Conservation (phyloP, 2,797 vertebrate species). For the Sylvilagus floridanus region DNA sequence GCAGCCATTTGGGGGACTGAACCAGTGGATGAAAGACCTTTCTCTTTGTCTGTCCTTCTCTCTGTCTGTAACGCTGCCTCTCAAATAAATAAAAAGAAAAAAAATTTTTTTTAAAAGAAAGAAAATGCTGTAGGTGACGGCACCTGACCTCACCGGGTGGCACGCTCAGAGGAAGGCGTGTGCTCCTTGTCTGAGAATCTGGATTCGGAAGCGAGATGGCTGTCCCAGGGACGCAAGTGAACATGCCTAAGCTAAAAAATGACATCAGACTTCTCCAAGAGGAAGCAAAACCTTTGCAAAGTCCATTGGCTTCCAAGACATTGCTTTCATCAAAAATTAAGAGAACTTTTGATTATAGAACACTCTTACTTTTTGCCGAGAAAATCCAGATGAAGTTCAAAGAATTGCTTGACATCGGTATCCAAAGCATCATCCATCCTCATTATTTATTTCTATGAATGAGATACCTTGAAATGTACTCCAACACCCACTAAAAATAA, state of each 20-base stretch:
- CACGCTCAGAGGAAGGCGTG: neutral
- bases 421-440: neutral
- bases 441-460: neutral
- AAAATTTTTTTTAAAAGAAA: neutral
- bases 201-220: neutral
- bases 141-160: neutral
- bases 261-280: neutral
- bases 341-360: neutral
- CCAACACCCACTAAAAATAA: conserved; percentile 16
- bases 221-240: neutral
- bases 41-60: too few relatives aligned
- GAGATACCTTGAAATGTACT: neutral
- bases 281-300: neutral
- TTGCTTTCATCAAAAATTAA: neutral
- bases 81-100: neutral
- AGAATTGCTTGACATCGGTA: neutral
- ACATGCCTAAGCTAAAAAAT: neutral
- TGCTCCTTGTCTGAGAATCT: neutral
- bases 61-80: too few relatives aligned
- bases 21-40: too few relatives aligned
- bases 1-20: too few relatives aligned
- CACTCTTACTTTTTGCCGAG: neutral
- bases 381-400: neutral
- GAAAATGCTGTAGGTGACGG: neutral
- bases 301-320: neutral